Evolutionary conservation across 2,113 vertebrate species (phyloP), one percentile per base, ranked within the genome.

Genomic region (Dendropsophus ebraccatus): DNA sequence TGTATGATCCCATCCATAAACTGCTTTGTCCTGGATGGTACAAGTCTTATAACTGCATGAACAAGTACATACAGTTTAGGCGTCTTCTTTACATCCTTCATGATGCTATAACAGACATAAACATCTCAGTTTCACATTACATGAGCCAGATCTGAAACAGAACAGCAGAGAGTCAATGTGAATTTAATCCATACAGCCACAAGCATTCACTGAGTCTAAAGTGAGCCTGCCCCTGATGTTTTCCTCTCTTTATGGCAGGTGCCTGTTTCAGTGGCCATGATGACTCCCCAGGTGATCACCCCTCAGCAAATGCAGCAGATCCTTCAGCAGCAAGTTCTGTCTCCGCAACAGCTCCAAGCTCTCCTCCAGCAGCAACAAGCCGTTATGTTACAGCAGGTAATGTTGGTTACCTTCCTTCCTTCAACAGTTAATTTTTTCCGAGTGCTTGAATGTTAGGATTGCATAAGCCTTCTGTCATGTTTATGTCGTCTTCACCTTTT

Each of bases 241-340:
- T 30, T 88, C 84, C 65, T 88, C 73, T 90, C 81, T 89, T 85
- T 86, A 35, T 82, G 87, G 79, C 93, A 99, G 97, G 97, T 99
- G 92, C 97, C 98, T 91, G 98, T 99, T 93, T 99, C 98, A 76
- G 96, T 98, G 98, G 97, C 98, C 96, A 99, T 99, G 97, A 99
- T 99, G 98, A 99, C 96, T 93, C 98, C 98, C 93, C 98, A 99
- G 96, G 97, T 99, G 95, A 98, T 98, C 93, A 98, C 98, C 88
- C 97, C 97, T 88, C 97, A 99, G 93, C 98, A 99, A 93, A 99
- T 99, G 97, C 97, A 99, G 95, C 97, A 99, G 92, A 97, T 99
- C 91, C 97, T 99, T 86, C 98, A 99, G 93, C 97, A 99, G 96
- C 97, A 99, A 94, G 97, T 99, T 81, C 95, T 99, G 65, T 99